Evolutionary conservation across 2,113 vertebrate species (phyloP).

Genomic region (Eulacestoma nigropectus): DNA sequence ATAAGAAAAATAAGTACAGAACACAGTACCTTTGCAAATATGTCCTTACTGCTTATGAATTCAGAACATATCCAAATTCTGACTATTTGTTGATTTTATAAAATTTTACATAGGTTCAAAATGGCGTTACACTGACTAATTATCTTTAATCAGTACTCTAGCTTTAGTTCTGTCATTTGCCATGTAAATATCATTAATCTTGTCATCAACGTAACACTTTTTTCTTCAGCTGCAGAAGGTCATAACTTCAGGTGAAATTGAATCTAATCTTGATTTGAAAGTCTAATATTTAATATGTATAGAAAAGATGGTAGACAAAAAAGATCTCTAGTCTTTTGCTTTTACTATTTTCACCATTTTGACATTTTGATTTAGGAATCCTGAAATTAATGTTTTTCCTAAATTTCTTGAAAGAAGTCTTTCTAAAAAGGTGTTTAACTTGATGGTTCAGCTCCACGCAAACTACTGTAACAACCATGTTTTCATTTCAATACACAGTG

Average conservation of each 20-base stretch:
- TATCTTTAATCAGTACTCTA: conserved; percentile 54
- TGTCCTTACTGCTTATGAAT: neutral
- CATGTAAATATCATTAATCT: conserved; percentile 64
- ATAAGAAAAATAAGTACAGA: neutral
- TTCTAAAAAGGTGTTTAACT: neutral
- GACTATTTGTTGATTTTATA: conserved; percentile 55
- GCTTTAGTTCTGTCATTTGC: conserved; percentile 48
- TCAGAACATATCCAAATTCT: neutral
- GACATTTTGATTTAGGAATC: neutral
- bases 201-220: conserved; percentile 27
- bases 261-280: conserved; percentile 20
- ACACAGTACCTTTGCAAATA: neutral
- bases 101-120: conserved; percentile 29
- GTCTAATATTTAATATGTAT: neutral
- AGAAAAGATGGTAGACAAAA: neutral
- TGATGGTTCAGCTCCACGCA: neutral
- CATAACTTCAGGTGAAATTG: conserved; percentile 1
- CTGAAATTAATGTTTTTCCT: neutral
- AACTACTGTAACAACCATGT: neutral
- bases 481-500: neutral
- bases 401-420: neutral
- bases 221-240: conserved; percentile 29
- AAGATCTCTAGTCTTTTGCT: neutral
- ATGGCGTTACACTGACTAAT: conserved; percentile 50
- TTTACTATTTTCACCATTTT: neutral